Evolutionary conservation across 2,888 invertebrate genomes (phyloP), one percentile per base, ranked within the genome.

Genomic region (Amblyjoppa proteus): DNA sequence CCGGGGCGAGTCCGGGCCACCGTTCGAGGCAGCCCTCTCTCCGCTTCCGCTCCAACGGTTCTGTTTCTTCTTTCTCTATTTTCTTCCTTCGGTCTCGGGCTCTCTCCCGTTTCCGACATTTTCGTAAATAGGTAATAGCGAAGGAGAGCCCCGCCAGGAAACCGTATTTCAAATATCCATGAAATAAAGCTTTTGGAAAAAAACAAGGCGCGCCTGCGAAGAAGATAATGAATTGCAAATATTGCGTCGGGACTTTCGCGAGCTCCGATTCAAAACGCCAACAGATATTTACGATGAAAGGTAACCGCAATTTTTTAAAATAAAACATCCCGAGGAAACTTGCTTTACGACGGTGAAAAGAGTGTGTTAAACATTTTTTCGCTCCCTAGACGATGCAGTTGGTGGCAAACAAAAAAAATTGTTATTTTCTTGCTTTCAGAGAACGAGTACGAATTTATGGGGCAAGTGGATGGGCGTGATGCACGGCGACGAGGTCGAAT

Each of bases 391-490:
- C 16, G 5, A n/a, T n/a, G 16, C n/a, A 11, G n/a, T 51, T 51
- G 51, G 3, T 83, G 20, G 20, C 0, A 20, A 86, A 80, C 86
- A 68, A 31, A 41, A 11, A 56, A 41, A 56, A 41, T 70, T 74
- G 31, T 76, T 20, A 68, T 85, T 88, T 66, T 90, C 84, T 74
- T 75, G 66, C 16, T 96, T 96, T 69, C 96, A 98, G 98, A 96
- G 98, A 90, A 97, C 98, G 74, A 98, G 97, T 94, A 97, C 97
- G 74, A 98, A 98, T 91, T 96, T 98, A 58, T 99, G 99, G 99
- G 99, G 99, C 38, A 97, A 98, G 93, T 99, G 99, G 99, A 99
- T 99, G 99, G 99, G 99, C 0, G 99, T 99, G 86, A 97, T 99
- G 96, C 99, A 99, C 91, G 99, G 98, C 0, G 99, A 99, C 93